These are phyloP conservation scores for Merops nubicus DNA, from an alignment of 2,113 vertebrate species.

Conservation along the genomic window DNA sequence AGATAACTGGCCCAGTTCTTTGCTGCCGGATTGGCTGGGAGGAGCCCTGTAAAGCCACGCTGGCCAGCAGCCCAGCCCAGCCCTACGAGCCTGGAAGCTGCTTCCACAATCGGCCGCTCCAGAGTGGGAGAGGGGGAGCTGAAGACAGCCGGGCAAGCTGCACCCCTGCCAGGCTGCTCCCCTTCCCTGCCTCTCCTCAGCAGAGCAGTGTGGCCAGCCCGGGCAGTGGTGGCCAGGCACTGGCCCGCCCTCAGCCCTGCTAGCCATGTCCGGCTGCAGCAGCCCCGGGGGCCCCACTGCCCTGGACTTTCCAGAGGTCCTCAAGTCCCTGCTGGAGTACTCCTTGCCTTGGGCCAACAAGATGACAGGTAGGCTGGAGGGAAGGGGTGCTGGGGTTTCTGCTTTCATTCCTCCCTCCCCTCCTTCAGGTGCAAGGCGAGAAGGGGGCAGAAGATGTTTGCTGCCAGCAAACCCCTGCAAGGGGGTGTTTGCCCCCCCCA, in stretches of 20 bases:
- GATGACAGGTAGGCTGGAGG: constrained; percentile 78
- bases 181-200: constrained; percentile 50
- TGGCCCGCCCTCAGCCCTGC: neutral
- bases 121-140: constrained; percentile 49
- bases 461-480: neutral
- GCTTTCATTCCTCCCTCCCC: neutral
- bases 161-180: constrained; percentile 57
- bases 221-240: neutral
- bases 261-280: constrained; percentile 72
- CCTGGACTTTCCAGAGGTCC: constrained; percentile 87
- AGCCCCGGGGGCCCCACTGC: constrained; percentile 66
- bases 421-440: neutral
- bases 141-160: constrained; percentile 32
- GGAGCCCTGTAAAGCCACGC: constrained; percentile 59
- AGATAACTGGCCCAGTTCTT: constrained; percentile 78
- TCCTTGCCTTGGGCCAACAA: constrained; percentile 79
- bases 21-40: constrained; percentile 69
- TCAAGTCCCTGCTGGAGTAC: constrained; percentile 87
- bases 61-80: constrained; percentile 65
- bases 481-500: neutral
- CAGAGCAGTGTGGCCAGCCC: neutral
- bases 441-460: neutral
- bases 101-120: constrained; percentile 73
- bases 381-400: neutral
- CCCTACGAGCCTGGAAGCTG: constrained; percentile 67